A percentile compares a stretch with the other conserved stretches of the same genome.
Conservation (phyloP, 2,888 invertebrate genomes). For the Disparrhopalites patrizii region DNA sequence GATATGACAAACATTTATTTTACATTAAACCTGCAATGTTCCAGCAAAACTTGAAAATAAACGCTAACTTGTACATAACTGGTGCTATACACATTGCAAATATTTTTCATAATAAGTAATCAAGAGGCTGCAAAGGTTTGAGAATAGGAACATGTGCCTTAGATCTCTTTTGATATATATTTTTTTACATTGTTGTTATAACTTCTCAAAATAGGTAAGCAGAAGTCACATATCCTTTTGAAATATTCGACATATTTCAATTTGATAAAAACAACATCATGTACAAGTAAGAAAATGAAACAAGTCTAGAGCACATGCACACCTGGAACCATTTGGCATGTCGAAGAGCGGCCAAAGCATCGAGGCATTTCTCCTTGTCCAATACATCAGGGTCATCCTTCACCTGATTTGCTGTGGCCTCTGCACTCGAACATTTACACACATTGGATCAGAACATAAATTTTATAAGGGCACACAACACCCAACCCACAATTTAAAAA, state of each 20-base stretch:
- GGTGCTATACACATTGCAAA: no score
- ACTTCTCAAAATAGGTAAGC: not conserved
- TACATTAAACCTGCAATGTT: no score
- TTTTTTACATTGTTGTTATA: not conserved
- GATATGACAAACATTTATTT: no score
- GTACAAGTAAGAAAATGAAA: slow-evolving; percentile 27
- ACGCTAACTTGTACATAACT: no score
- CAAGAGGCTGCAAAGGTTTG: slow-evolving; percentile 53
- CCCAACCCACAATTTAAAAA: slow-evolving; percentile 31
- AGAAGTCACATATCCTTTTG: not conserved
- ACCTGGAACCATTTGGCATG: slow-evolving; percentile 99
- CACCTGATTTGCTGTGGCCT: slow-evolving; percentile 51
- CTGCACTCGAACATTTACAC: slow-evolving; percentile 48
- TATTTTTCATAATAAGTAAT: slow-evolving; percentile 29
- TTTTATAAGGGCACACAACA: slow-evolving; percentile 23
- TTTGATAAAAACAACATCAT: not conserved
- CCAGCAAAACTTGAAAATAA: no score
- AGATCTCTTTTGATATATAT: slow-evolving; percentile 33
- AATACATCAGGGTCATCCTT: slow-evolving; percentile 81
- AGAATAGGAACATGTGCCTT: slow-evolving; percentile 47
- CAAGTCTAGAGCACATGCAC: slow-evolving; percentile 54
- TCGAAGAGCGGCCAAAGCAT: slow-evolving; percentile 99
- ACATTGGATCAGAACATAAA: slow-evolving; percentile 42
- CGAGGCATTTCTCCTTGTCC: slow-evolving; percentile 98
- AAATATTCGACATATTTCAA: not conserved